Base-by-base conservation (phyloP, 1,140 invertebrate species). In the Cyrtorhinus lividipennis region DNA sequence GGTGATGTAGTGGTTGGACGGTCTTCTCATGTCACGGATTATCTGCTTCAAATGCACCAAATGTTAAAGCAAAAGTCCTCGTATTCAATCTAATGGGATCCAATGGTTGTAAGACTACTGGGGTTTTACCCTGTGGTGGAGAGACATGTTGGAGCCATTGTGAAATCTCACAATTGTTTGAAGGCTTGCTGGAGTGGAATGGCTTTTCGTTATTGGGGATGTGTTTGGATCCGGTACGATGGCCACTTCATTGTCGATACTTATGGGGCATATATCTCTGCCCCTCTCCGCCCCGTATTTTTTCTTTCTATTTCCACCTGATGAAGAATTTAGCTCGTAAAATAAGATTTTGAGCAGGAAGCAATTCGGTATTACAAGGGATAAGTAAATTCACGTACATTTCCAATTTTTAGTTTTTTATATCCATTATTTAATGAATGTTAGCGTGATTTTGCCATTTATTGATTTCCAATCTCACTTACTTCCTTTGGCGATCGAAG, bases 121-220 rank as follows among this genome's bases (percentile, higher is more conserved):
- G 5, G 20, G 12, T n/a, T 38, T 59, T 66, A 88, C 87, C 77
- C 82, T 81, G 70, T 90, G 86, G 76, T 88, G 86, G 59, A 90
- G 74, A 13, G 87, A 88, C 81, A 86, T 86, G 70, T 86, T 88
- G 65, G 86, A 87, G 13, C 85, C 86, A 66, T 82, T 85, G 67
- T 88, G 85, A 70, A 88, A 85, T 65, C 83, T 77, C 2, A 90
- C 87, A 59, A 88, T 86, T 0, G 87, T 83, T 72, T 90, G 87
- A 58, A 90, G 73, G 67, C 85, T 87, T 10, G 86, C 86, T 13
- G 87, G 87, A n/a, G 85, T 88, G 2, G 85, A 87, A 69, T 81
- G 82, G 68, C 85, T 87, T 71, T 90, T 90, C 24, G 83, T 88
- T 38, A 89, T 81, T 1, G 83, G 79, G 1, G 83, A 80, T 30